phyloP scores from a whole-genome alignment of 2,797 vertebrate species.

The Pangasius macronema region DNA sequence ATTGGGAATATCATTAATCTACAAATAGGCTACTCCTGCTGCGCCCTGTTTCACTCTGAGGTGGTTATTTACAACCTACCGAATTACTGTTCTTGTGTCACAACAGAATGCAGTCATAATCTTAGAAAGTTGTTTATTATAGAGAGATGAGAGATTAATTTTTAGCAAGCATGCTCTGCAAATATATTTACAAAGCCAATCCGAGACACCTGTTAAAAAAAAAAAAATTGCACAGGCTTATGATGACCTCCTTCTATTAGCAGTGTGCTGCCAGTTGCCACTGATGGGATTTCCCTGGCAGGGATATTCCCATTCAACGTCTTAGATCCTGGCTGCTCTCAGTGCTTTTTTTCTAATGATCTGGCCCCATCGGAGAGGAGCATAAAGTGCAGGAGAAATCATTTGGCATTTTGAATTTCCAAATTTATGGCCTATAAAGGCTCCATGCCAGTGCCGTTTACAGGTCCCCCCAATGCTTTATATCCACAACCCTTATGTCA shows the following conservation, averaged over 20 bases:
- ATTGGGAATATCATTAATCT: conserved; percentile 42
- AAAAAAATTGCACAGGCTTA: neutral
- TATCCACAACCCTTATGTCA: conserved; percentile 35
- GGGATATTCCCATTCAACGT: conserved; percentile 31
- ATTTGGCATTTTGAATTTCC: conserved; percentile 58
- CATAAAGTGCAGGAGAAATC: conserved; percentile 50
- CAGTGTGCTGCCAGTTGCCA: conserved; percentile 6
- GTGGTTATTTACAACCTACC: conserved; percentile 28
- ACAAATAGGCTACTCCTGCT: conserved; percentile 32
- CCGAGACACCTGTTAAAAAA: conserved; percentile 1
- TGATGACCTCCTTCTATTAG: conserved; percentile 22
- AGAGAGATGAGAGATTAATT: conserved; percentile 12
- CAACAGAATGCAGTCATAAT: conserved; percentile 17
- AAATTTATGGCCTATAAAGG: conserved; percentile 58
- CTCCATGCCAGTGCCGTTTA: conserved; percentile 49
- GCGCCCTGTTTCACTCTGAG: conserved; percentile 1
- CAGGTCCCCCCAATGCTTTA: conserved; percentile 48
- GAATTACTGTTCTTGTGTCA: conserved; percentile 12
- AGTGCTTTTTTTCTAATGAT: conserved; percentile 27
- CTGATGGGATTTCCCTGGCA: conserved; percentile 26
- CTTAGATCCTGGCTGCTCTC: conserved; percentile 27
- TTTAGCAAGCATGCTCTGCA: neutral
- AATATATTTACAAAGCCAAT: conserved; percentile 18
- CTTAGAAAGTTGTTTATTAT: conserved; percentile 8
- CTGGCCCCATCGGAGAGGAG: conserved; percentile 30